A percentile compares a stretch with the other conserved stretches of the same genome.
phyloP scores from a whole-genome alignment of 2,113 vertebrate genomes.

The Uria lomvia region DNA sequence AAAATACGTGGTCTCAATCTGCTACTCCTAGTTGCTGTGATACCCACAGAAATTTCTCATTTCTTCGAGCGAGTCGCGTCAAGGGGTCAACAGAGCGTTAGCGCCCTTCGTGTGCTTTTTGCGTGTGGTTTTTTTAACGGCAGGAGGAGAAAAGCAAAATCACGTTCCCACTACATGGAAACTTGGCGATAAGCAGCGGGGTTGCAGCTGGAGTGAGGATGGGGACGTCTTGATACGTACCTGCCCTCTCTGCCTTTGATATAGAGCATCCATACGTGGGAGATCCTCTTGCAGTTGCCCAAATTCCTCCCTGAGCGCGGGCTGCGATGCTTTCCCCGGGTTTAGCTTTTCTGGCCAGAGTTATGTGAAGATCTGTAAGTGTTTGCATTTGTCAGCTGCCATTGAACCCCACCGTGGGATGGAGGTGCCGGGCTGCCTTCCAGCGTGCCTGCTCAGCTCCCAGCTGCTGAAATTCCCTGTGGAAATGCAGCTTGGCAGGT shows the following conservation, averaged over 20 bases:
- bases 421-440: neutral
- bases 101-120: neutral
- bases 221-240: neutral
- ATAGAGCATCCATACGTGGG: neutral
- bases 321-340: neutral
- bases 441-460: fast-evolving
- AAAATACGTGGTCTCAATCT: neutral
- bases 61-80: neutral
- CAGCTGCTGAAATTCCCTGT: neutral
- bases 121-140: neutral
- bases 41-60: neutral
- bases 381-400: neutral
- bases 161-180: neutral
- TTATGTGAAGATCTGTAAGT: neutral
- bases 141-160: neutral
- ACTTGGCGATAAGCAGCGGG: neutral
- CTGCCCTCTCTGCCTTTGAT: neutral
- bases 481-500: conserved; percentile 32
- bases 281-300: fast-evolving
- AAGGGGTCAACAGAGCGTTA: neutral
- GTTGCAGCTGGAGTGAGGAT: fast-evolving
- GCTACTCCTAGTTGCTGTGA: neutral
- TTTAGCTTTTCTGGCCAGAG: neutral
- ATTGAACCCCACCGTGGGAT: neutral
- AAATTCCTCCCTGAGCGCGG: fast-evolving